Percentiles rank a stretch among this genome's conserved stretches.
Evolutionary conservation across 2,797 vertebrate species (phyloP).

Genomic region (Chelmon rostratus): DNA sequence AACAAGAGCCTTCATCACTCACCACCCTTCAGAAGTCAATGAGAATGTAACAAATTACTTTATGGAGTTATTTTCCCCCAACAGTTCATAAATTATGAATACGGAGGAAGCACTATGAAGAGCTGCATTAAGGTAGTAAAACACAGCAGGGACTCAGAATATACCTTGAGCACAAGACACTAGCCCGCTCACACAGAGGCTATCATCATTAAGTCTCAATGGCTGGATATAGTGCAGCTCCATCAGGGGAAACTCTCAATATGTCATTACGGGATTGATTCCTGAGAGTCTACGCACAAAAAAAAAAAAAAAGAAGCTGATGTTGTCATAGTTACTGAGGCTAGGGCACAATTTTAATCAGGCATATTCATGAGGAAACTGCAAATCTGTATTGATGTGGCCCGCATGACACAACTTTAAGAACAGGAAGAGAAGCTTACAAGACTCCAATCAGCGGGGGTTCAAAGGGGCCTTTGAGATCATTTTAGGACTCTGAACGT

Average conservation of each 20-base stretch:
- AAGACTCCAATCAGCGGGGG: slow-evolving; percentile 35
- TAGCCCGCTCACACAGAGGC: slow-evolving; percentile 28
- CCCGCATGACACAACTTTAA: slow-evolving; percentile 38
- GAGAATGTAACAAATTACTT: slow-evolving; percentile 53
- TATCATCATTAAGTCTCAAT: slow-evolving; percentile 60
- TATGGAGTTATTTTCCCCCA: slow-evolving; percentile 15
- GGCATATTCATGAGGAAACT: slow-evolving; percentile 67
- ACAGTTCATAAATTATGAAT: slow-evolving; percentile 57
- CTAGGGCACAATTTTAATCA: slow-evolving; percentile 24
- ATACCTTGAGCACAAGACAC: slow-evolving; percentile 27
- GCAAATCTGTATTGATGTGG: slow-evolving; percentile 68
- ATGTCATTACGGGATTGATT: slow-evolving; percentile 66
- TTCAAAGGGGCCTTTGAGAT: slow-evolving; percentile 46
- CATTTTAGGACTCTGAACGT: slow-evolving; percentile 42
- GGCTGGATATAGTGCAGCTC: slow-evolving; percentile 34
- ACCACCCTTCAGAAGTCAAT: slow-evolving; percentile 47
- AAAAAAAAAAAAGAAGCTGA: slow-evolving; percentile 39
- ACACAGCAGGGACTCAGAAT: slow-evolving; percentile 20
- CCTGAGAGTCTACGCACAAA: slow-evolving; percentile 30
- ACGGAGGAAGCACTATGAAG: slow-evolving; percentile 41
- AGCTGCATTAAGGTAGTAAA: slow-evolving; percentile 51
- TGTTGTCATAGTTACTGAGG: slow-evolving; percentile 16
- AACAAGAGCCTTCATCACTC: slow-evolving; percentile 50
- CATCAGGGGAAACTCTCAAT: slow-evolving; percentile 57
- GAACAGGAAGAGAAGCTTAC: slow-evolving; percentile 54